phyloP scores from a whole-genome alignment of 2,113 vertebrate species.

The Aegotheles bennettii region DNA sequence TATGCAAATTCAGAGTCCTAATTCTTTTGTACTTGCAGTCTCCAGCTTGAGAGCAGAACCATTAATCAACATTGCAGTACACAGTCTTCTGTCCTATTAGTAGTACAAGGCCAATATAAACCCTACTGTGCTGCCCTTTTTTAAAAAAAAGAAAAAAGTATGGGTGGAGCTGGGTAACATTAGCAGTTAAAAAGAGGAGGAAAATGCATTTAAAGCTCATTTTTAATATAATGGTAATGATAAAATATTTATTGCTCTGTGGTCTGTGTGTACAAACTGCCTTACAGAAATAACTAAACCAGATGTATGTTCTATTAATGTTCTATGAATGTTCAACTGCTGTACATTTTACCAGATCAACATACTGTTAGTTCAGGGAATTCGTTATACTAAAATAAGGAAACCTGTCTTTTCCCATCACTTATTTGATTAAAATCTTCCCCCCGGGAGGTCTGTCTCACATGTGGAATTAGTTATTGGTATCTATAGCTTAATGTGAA shows the following conservation, averaged over 20 bases:
- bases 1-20: neutral
- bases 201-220: neutral
- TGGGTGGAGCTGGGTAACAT: neutral
- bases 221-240: neutral
- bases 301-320: neutral
- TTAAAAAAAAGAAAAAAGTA: too few relatives aligned
- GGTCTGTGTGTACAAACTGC: neutral
- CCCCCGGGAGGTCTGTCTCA: neutral
- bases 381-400: neutral
- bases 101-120: neutral
- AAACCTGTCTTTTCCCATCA: neutral
- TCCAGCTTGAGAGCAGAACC: neutral
- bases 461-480: conserved; percentile 34
- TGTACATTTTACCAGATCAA: neutral
- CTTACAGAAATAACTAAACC: neutral
- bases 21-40: conserved; percentile 18
- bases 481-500: conserved; percentile 8
- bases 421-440: neutral
- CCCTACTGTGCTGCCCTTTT: neutral
- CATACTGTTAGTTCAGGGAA: neutral
- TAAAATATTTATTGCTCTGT: neutral
- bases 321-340: neutral
- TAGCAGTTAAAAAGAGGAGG: neutral
- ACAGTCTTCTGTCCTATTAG: conserved; percentile 16
- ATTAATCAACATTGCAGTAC: conserved; percentile 26